phyloP scores from a whole-genome alignment of 2,113 vertebrate genomes.

The Melanostigma gelatinosum region DNA sequence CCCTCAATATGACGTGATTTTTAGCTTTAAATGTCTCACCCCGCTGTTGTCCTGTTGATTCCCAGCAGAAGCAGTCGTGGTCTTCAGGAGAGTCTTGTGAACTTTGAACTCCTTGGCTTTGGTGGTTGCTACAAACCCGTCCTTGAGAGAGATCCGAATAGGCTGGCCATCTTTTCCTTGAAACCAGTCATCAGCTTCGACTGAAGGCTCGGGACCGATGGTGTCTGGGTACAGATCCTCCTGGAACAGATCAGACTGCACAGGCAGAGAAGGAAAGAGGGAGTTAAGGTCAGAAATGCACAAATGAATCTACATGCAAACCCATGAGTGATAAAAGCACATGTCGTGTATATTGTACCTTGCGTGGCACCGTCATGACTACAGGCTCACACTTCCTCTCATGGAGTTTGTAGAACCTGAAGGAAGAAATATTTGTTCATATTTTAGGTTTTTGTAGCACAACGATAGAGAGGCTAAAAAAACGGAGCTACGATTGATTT shows the following conservation, averaged over 20 bases:
- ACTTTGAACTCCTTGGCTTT: slow-evolving; percentile 90
- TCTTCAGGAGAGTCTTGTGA: slow-evolving; percentile 87
- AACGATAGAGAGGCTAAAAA: neutral
- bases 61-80: slow-evolving; percentile 46
- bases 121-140: slow-evolving; percentile 85
- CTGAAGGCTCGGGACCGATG: slow-evolving; percentile 87
- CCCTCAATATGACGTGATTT: neutral
- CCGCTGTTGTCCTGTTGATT: slow-evolving; percentile 52
- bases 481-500: neutral
- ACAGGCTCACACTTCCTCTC: slow-evolving; percentile 89
- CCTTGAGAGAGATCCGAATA: slow-evolving; percentile 89
- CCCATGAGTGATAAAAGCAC: neutral
- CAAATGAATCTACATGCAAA: neutral
- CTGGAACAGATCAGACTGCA: slow-evolving; percentile 92
- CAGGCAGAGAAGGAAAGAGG: slow-evolving; percentile 5
- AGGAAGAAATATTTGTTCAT: neutral
- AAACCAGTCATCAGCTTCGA: slow-evolving; percentile 89
- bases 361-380: slow-evolving; percentile 88
- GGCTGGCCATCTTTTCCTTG: slow-evolving; percentile 85
- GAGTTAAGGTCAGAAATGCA: neutral
- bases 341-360: slow-evolving; percentile 51
- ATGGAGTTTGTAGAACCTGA: slow-evolving; percentile 89
- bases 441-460: neutral
- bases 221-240: slow-evolving; percentile 92
- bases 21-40: slow-evolving; percentile 56